Base-by-base conservation (phyloP, 2,888 invertebrate genomes). In the Drosophila mettleri region DNA sequence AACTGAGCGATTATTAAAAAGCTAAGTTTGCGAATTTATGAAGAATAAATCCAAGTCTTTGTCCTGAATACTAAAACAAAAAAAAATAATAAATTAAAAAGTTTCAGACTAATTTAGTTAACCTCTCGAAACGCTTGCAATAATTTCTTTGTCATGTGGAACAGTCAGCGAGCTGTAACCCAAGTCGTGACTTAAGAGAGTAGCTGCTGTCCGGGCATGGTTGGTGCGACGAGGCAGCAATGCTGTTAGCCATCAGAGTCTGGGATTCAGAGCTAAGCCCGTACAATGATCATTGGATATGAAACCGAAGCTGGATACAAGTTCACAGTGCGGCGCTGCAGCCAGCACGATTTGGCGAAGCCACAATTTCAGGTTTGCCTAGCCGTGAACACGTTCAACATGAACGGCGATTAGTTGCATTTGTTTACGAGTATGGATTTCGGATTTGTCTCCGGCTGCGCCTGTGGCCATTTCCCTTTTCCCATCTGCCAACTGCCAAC, bases 341-440 rank as follows among this genome's bases (percentile, higher is more conserved):
- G 43, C 43, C 43, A 16, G 69, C 41, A 53, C 65, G 71, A 71
- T 67, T 71, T 63, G 64, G 51, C 62, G 59, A 54, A 57, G 68
- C 85, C 87, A 85, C 83, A 86, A 81, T 80, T 83, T 79, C 81
- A 80, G 84, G 80, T 88, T 78, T 65, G 77, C 73, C 78, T 80
- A 76, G 87, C 78, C 83, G 86, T 81, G 78, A 85, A 88, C 86
- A 83, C 83, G 86, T 87, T 83, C 81, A 69, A 89, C 88, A 87
- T 85, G 86, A 88, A 77, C 77, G 82, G 83, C 86, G 90, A 91
- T 90, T 91, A 90, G 88, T 87, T 91, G 90, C 90, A 91, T 90
- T 90, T 90, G 91, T 91, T 90, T 90, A 90, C 77, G 90, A 89
- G 89, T 87, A 86, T 83, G 89, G 90, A 91, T 90, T 90, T 87